phyloP scores from a whole-genome alignment of 2,888 invertebrate species.

The Parascotia fuliginaria region DNA sequence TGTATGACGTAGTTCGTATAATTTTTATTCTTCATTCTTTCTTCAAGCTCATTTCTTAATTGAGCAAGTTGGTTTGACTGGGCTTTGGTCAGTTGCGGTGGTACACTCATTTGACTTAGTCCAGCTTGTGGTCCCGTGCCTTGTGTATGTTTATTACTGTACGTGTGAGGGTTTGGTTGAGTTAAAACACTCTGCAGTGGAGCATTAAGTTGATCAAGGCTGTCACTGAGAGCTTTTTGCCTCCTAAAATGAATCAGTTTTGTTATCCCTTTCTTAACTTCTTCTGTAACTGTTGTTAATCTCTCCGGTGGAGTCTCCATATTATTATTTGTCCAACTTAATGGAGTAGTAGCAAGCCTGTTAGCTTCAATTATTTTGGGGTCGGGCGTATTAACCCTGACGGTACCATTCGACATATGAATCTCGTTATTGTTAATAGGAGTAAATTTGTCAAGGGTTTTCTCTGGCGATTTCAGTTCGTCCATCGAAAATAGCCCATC shows the following conservation, averaged over 20 bases:
- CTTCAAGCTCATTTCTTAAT: constrained; percentile 41
- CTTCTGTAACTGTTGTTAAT: constrained; percentile 38
- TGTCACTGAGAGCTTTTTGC: constrained; percentile 39
- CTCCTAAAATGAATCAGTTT: constrained; percentile 65
- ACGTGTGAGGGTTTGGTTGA: not conserved
- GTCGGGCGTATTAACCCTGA: constrained; percentile 3
- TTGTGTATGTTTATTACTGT: constrained; percentile 4
- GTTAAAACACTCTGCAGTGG: constrained; percentile 9
- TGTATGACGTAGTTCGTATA: constrained; percentile 34
- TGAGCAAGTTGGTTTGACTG: constrained; percentile 48
- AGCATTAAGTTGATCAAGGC: not conserved
- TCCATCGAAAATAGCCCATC: constrained; percentile 72
- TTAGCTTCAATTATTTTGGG: constrained; percentile 14
- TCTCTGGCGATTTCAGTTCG: constrained; percentile 63
- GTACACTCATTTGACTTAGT: constrained; percentile 42
- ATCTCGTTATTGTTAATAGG: not conserved
- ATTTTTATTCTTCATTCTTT: constrained; percentile 13
- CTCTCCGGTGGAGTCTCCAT: not conserved
- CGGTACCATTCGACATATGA: not conserved
- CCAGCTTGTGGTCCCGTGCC: not conserved
- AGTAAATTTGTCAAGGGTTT: constrained; percentile 14
- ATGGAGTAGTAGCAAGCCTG: not conserved
- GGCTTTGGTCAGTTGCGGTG: constrained; percentile 56
- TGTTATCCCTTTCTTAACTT: constrained; percentile 61
- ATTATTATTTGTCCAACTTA: not conserved